Evolutionary conservation across 2,113 vertebrate genomes (phyloP), one percentile per base, ranked within the genome.

Genomic region (Periophthalmus modestus): DNA sequence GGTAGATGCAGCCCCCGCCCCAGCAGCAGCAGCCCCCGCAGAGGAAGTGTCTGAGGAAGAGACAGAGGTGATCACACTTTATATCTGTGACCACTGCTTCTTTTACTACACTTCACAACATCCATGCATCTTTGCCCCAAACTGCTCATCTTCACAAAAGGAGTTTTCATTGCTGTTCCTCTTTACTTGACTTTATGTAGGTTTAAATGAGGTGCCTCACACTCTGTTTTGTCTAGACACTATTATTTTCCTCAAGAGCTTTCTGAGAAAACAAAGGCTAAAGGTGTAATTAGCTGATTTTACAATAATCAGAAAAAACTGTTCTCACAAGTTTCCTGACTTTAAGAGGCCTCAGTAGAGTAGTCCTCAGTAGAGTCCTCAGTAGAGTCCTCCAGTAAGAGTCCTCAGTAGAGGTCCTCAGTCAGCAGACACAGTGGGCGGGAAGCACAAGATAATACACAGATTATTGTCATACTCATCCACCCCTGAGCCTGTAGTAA

Each of bases 11-110:
- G 80, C 81, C 48, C 74, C 81, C 46, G 83, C 67, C 12, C 55
- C 62, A 18, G 12, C 68, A 11, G 77, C 68, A 3, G 47, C 76
- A 66, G 73, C 73, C 7, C 80, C 83, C 68, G 76, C 12, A 39
- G 87, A 65, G 67, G 88, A 92, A 0, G 72, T 3, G 23, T 93
- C 92, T 75, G 90, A 92, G 9, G 90, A 92, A 59, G 92, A 93
- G 78, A 24, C 7, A 5, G 82, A 88, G 79, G 92, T 92, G 57
- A 85, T 71, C 18, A 7, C n/a, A 11, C 21, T 59, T 59, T 59
- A 14, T 24, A 24, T 59, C 12, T 24, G 10, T 58, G 21, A 58
- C 4, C 1, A 9, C 5, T 7, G 7, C n/a, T 21, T 55, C 19
- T 55, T 55, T 55, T 16, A 57, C 57, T 23, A 58, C 13, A 58